Base-by-base conservation (phyloP, 2,888 invertebrate genomes). In the Coleophora deauratella region DNA sequence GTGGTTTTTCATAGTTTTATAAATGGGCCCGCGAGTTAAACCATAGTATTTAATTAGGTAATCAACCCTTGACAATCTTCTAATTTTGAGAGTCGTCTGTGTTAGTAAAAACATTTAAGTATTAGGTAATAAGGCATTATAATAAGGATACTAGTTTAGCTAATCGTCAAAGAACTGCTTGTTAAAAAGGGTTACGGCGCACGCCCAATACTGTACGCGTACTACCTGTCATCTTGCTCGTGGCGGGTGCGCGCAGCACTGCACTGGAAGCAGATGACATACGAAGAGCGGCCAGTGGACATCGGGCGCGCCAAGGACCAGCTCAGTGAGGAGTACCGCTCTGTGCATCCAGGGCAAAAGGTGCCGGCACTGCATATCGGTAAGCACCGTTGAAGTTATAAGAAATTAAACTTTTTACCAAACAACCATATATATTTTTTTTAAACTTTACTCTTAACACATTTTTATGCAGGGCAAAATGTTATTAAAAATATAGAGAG, bases 191-290 rank as follows among this genome's bases (percentile, higher is more conserved):
- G 21, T 21, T 3, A 21, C 21, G 21, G 21, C 21, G 21, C 33
- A 34, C 59, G 56, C 2, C 65, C 60, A 1, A 57, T 86, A 27
- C 57, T 90, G 13, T 87, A 88, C 59, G 86, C 85, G 0, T 89
- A 80, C 58, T 88, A 84, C 72, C 63, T 84, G 15, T 89, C 89
- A 3, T 89, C 90, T 0, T 89, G 89, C 54, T 72, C 88, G 0
- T 90, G 90, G 89, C 72, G 90, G 3, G 89, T 89, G 1, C 69
- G 85, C 3, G 77, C 79, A 0, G 81, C 73, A 0, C 55, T 87
- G 38, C 59, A 69, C 21, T 41, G 70, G 27, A 87, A 87, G 50
- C 45, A 57, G 8, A 60, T 86, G 3, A 54, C 69, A 0, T 81
- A 65, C 48, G 77, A 75, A 42, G 77, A 85, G 48, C 59, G 58